phyloP scores from a whole-genome alignment of 2,113 vertebrate species.

The Lophochroa leadbeateri region DNA sequence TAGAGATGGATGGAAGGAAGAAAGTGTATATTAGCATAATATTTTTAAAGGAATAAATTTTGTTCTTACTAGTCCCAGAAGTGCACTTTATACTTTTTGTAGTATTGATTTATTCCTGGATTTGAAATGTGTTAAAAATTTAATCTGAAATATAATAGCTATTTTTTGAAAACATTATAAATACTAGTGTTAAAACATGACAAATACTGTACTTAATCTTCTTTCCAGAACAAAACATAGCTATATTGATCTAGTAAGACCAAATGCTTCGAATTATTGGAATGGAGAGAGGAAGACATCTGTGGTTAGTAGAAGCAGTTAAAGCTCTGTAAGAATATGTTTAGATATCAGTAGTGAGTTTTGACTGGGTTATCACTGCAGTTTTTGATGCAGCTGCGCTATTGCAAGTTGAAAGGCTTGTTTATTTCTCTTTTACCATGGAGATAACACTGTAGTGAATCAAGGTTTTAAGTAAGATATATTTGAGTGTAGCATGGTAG shows the following conservation, averaged over 20 bases:
- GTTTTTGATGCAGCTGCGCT: background rate
- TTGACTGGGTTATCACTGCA: background rate
- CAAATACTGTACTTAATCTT: constrained; percentile 59
- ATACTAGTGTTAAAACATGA: constrained; percentile 22
- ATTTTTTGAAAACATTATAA: constrained; percentile 6
- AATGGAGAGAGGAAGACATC: constrained; percentile 57
- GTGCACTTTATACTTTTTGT: background rate
- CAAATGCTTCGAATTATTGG: constrained; percentile 56
- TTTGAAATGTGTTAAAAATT: constrained; percentile 23
- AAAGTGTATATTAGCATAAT: background rate
- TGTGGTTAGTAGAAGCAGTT: constrained; percentile 63
- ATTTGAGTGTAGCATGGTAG: background rate
- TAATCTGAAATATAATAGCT: constrained; percentile 13
- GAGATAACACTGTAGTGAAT: background rate
- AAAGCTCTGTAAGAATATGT: constrained; percentile 19
- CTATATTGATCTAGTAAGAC: constrained; percentile 64
- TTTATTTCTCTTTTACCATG: background rate
- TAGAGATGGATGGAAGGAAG: background rate
- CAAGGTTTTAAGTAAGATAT: background rate
- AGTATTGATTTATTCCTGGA: background rate
- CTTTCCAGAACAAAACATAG: constrained; percentile 65
- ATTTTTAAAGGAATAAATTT: background rate
- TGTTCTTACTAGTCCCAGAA: background rate
- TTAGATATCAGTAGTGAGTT: constrained; percentile 15
- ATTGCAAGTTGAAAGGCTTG: background rate